Conservation (phyloP, 2,888 invertebrate species). For the Campoletis raptor region DNA sequence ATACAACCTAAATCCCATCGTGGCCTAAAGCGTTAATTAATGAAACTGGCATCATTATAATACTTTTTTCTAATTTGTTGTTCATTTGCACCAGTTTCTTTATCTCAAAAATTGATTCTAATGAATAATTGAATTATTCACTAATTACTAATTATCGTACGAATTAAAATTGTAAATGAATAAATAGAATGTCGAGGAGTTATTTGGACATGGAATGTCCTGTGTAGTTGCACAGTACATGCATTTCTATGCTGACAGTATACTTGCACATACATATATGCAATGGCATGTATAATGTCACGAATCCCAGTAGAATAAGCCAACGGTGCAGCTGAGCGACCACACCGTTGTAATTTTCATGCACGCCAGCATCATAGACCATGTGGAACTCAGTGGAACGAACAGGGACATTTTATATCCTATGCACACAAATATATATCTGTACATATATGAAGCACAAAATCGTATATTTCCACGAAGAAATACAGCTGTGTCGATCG, state of each 20-base stretch:
- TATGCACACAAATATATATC: not conserved
- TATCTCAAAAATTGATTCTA: not conserved
- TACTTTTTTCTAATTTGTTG: not conserved
- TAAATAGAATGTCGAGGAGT: not conserved
- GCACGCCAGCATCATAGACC: conserved; percentile 38
- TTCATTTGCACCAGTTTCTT: not conserved
- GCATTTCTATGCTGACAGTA: conserved; percentile 36
- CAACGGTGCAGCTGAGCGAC: conserved; percentile 41
- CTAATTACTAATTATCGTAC: not conserved
- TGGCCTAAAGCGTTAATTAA: too few species aligned
- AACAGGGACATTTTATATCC: conserved; percentile 32
- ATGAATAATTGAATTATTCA: not conserved
- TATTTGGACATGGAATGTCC: conserved; percentile 7
- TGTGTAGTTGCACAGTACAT: not conserved
- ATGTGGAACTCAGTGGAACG: conserved; percentile 49
- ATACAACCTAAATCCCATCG: too few species aligned
- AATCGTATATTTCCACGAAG: conserved; percentile 12
- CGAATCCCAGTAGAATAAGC: conserved; percentile 56
- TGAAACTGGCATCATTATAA: too few species aligned
- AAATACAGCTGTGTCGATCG: conserved; percentile 22
- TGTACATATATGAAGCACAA: not conserved
- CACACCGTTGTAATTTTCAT: conserved; percentile 55
- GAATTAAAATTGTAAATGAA: not conserved
- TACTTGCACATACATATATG: conserved; percentile 15
- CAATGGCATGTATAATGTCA: conserved; percentile 56